phyloP scores from a whole-genome alignment of 2,888 invertebrate genomes.

The Drosophila paramelanica region DNA sequence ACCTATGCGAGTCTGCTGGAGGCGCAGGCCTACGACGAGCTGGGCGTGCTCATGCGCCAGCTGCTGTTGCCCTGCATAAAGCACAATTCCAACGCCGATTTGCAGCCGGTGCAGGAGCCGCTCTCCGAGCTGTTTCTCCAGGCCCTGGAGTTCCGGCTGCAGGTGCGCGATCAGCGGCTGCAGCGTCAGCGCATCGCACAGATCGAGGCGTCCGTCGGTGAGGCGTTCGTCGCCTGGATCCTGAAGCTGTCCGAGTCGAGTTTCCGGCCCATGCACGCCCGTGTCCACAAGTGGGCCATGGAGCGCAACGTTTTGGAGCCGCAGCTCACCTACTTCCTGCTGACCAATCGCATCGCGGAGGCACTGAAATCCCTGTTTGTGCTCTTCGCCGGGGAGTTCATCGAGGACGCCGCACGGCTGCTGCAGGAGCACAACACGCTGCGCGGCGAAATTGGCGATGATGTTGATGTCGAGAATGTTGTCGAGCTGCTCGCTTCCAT shows the following conservation, averaged over 20 bases:
- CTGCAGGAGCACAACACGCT: conserved; percentile 90
- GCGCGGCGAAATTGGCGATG: conserved; percentile 85
- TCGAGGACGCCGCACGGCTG: conserved; percentile 92
- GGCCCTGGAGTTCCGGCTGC: conserved; percentile 89
- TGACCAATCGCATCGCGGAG: conserved; percentile 92
- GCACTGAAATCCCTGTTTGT: conserved; percentile 94
- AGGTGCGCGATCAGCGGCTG: conserved; percentile 84
- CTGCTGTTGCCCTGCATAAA: conserved; percentile 90
- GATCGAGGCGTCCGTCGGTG: conserved; percentile 91
- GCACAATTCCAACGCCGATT: conserved; percentile 88
- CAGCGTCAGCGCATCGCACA: conserved; percentile 85
- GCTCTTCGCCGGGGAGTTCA: conserved; percentile 94
- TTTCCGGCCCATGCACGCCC: conserved; percentile 94
- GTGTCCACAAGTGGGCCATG: conserved; percentile 94
- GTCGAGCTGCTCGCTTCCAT: conserved; percentile 87
- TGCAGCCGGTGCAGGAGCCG: conserved; percentile 88
- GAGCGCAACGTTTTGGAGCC: conserved; percentile 85
- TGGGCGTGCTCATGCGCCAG: conserved; percentile 89
- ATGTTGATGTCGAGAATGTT: conserved; percentile 82
- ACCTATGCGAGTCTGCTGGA: conserved; percentile 88
- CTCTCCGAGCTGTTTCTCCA: conserved; percentile 91
- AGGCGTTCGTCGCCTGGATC: conserved; percentile 91
- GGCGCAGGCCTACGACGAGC: conserved; percentile 87
- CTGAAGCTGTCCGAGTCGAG: conserved; percentile 95
- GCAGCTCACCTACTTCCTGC: conserved; percentile 89